Evolutionary conservation across 2,113 vertebrate genomes (phyloP).

Genomic region (Chloropsis hardwickii): DNA sequence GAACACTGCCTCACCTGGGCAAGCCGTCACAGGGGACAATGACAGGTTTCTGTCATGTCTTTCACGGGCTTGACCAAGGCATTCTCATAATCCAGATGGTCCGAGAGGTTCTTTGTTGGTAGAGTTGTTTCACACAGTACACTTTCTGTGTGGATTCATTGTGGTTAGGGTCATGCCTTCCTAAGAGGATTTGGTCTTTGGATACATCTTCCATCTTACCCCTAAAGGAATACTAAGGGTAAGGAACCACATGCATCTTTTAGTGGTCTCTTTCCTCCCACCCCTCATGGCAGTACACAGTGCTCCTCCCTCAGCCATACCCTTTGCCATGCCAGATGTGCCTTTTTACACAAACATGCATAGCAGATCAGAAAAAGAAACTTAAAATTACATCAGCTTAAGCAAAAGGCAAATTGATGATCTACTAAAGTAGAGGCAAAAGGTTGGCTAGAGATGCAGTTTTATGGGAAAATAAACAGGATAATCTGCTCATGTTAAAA

Average conservation of each 20-base stretch:
- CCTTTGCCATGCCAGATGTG: neutral
- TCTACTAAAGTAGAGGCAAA: neutral
- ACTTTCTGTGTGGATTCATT: conserved; percentile 67
- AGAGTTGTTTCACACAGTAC: conserved; percentile 72
- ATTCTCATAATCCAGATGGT: conserved; percentile 74
- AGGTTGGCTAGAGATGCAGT: neutral
- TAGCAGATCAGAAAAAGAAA: accelerated
- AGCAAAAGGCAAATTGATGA: neutral
- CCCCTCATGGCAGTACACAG: neutral
- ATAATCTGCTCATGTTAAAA: neutral
- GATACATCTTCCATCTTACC: conserved; percentile 73
- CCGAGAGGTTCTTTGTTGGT: conserved; percentile 72
- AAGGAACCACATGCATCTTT: neutral
- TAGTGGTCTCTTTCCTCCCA: neutral
- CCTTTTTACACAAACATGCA: neutral
- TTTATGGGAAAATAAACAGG: neutral
- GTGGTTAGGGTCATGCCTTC: conserved; percentile 75
- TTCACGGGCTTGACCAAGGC: conserved; percentile 74
- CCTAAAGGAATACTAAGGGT: conserved; percentile 25
- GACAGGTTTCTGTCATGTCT: conserved; percentile 58
- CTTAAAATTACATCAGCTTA: neutral
- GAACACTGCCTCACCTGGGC: conserved; percentile 69
- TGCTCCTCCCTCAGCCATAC: neutral
- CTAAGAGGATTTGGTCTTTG: conserved; percentile 76
- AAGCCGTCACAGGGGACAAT: conserved; percentile 76